Percentiles rank a stretch among this genome's conserved stretches.
Conservation (phyloP, 1,140 invertebrate species). For the Cydia fagiglandana region DNA sequence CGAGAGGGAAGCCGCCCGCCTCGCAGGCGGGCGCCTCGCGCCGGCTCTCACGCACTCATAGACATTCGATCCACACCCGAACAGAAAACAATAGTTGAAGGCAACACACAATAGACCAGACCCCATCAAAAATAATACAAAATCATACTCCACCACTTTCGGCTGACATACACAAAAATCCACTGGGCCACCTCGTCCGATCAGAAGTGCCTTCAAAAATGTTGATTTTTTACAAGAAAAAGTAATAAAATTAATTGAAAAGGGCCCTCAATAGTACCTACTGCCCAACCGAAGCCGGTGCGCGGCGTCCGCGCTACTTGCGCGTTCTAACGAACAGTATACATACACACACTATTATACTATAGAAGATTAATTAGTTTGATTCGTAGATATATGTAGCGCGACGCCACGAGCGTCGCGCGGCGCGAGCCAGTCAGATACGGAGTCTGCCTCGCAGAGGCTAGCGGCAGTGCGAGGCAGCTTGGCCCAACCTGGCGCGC, state of each 20-base stretch:
- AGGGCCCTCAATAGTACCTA: constrained; percentile 90
- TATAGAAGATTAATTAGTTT: constrained; percentile 79
- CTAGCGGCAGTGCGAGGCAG: background rate
- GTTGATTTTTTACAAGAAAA: constrained; percentile 91
- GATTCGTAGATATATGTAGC: constrained; percentile 77
- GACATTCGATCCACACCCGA: constrained; percentile 76
- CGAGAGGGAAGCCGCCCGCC: constrained; percentile 48
- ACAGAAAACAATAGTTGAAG: constrained; percentile 70
- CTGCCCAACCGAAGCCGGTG: constrained; percentile 84
- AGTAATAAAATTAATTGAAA: constrained; percentile 85
- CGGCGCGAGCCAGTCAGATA: background rate
- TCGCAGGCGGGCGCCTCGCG: constrained; percentile 58
- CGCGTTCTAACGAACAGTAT: constrained; percentile 65
- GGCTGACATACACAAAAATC: constrained; percentile 78
- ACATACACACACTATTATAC: constrained; percentile 77
- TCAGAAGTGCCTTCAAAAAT: constrained; percentile 93
- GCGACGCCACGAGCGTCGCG: constrained; percentile 45
- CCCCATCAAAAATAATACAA: constrained; percentile 51
- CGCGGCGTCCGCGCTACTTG: constrained; percentile 59
- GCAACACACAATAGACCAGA: constrained; percentile 68
- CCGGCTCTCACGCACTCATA: constrained; percentile 71
- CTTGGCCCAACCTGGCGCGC: background rate
- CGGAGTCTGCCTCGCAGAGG: background rate
- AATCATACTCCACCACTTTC: constrained; percentile 57
- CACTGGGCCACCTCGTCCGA: constrained; percentile 93